Percentiles rank a stretch among this genome's conserved stretches.
These are phyloP conservation scores for Melanotaenia nigrans DNA, from an alignment of 2,797 vertebrate species.

Conservation along the genomic window DNA sequence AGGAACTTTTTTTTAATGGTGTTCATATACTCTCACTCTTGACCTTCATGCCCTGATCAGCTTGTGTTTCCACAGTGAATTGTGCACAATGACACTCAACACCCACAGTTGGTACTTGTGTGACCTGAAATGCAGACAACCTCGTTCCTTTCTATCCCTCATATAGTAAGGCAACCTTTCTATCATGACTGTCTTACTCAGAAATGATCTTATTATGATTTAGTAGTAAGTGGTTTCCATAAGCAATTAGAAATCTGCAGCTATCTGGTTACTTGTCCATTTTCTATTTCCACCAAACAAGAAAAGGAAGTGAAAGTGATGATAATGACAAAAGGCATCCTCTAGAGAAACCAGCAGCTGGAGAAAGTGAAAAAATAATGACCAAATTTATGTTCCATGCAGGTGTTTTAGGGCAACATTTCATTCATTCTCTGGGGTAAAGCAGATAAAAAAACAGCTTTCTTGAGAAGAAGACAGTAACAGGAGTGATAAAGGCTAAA, in stretches of 20 bases:
- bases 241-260: background rate
- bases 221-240: background rate
- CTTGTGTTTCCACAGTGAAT: conserved; percentile 37
- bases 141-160: conserved; percentile 6
- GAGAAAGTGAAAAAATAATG: conserved; percentile 20
- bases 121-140: conserved; percentile 36
- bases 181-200: background rate
- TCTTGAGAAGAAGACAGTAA: background rate
- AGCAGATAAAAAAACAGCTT: conserved; percentile 14
- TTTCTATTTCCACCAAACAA: background rate
- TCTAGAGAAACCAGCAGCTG: background rate
- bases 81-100: conserved; percentile 35
- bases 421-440: conserved; percentile 24
- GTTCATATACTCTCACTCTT: conserved; percentile 3
- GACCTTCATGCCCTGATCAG: conserved; percentile 7
- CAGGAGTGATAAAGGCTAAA: background rate
- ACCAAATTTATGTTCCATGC: background rate
- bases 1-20: background rate
- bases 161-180: background rate
- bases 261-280: background rate
- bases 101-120: conserved; percentile 8
- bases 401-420: conserved; percentile 15
- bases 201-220: background rate
- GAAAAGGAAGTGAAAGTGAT: conserved; percentile 57
- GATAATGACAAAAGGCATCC: conserved; percentile 19